Conservation (phyloP, 2,797 vertebrate species). For the Mormyrops attenuatus region DNA sequence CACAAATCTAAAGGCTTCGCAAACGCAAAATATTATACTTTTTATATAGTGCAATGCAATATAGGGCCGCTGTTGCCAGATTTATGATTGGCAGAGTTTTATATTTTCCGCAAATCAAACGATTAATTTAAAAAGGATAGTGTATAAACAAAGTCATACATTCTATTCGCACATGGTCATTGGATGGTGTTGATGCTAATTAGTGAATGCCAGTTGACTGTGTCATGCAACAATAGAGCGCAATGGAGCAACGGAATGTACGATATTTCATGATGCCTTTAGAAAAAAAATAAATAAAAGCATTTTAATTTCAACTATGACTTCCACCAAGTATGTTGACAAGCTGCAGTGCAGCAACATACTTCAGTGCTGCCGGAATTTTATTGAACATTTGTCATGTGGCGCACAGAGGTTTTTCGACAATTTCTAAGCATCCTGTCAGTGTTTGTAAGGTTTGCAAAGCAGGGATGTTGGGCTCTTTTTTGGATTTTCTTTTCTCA, state of each 20-base stretch:
- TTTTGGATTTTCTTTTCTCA: background rate
- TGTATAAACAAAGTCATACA: background rate
- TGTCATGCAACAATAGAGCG: background rate
- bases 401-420: background rate
- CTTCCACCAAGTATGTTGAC: background rate
- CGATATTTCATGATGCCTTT: background rate
- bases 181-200: background rate
- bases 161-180: background rate
- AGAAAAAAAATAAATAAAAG: background rate
- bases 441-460: background rate
- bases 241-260: background rate
- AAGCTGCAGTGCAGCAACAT: background rate
- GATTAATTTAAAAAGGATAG: background rate
- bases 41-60: background rate
- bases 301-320: background rate
- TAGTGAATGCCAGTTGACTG: background rate
- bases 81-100: background rate
- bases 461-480: background rate
- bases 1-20: background rate
- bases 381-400: background rate
- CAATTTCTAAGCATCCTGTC: background rate
- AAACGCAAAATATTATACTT: background rate
- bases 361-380: background rate
- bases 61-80: background rate
- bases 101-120: background rate